A percentile compares a stretch with the other conserved stretches of the same genome.
phyloP scores from a whole-genome alignment of 1,140 invertebrate species.

The Bombyx mandarina region DNA sequence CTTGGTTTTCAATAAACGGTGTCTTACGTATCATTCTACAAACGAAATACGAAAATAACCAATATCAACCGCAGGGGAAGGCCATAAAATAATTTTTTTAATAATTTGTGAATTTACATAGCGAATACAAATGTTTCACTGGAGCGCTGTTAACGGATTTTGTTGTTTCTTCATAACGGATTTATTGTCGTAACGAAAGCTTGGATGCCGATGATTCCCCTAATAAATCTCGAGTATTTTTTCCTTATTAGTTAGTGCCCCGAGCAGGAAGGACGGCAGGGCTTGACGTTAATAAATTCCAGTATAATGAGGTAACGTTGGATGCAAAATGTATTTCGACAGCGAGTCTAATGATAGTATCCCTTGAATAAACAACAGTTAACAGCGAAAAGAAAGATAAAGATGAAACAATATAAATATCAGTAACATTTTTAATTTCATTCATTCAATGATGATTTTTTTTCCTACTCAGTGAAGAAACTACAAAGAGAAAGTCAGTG shows the following conservation, averaged over 20 bases:
- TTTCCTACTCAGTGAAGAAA: too few species aligned
- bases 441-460: too few species aligned
- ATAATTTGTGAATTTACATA: too few species aligned
- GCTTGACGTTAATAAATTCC: constrained; percentile 26
- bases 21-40: too few species aligned
- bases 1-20: too few species aligned
- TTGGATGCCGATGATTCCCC: constrained; percentile 17
- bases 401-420: not conserved
- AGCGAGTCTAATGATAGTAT: constrained; percentile 23
- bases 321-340: constrained; percentile 16
- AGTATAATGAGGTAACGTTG: constrained; percentile 17
- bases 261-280: constrained; percentile 10
- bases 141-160: too few species aligned
- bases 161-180: not conserved
- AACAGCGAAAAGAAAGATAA: not conserved
- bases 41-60: too few species aligned
- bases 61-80: too few species aligned
- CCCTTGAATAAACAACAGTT: constrained; percentile 13
- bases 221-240: constrained; percentile 29
- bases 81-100: too few species aligned
- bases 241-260: constrained; percentile 21
- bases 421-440: not conserved
- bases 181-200: constrained; percentile 1
- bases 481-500: too few species aligned
- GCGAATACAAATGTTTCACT: too few species aligned